These are phyloP conservation scores for Chrysogorgia sp. DNA, from an alignment of 92 coral and sea anemone species.

Conservation along the genomic window DNA sequence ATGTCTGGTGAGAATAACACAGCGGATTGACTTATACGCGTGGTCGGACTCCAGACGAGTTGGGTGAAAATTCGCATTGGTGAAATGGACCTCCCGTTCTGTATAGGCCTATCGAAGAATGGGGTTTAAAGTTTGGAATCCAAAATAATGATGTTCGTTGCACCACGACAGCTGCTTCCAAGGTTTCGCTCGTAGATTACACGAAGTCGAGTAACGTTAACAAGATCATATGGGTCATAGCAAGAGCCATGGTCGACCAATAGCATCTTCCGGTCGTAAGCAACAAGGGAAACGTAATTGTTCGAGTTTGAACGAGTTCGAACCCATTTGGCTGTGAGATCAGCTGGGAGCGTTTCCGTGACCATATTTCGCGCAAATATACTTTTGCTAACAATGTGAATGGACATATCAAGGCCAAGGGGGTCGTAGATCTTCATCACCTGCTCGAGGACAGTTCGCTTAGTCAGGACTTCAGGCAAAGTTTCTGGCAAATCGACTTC, in stretches of 20 bases:
- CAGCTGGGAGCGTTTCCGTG: constrained; percentile 33
- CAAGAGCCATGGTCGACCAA: constrained; percentile 63
- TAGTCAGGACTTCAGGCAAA: constrained; percentile 15
- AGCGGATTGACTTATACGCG: constrained; percentile 20
- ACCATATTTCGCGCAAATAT: too few species aligned
- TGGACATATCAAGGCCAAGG: too few species aligned
- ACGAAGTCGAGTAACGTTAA: constrained; percentile 25
- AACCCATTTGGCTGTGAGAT: constrained; percentile 42
- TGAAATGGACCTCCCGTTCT: constrained; percentile 18
- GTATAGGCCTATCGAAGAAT: constrained; percentile 5
- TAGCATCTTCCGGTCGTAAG: constrained; percentile 45
- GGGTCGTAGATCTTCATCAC: constrained; percentile 33
- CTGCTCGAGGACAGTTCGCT: constrained; percentile 16
- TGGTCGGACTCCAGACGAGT: constrained; percentile 2
- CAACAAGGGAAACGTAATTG: too few species aligned
- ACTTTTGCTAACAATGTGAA: constrained; percentile 20
- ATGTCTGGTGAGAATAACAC: constrained; percentile 14
- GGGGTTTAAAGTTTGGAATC: constrained; percentile 15
- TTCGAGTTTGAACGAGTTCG: constrained; percentile 15
- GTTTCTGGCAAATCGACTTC: constrained; percentile 11
- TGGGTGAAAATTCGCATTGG: constrained; percentile 12
- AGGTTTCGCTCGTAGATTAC: not conserved
- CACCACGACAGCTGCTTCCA: not conserved
- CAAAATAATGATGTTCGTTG: not conserved
- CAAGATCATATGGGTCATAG: constrained; percentile 59